Percentiles rank a stretch among this genome's conserved stretches.
phyloP scores from a whole-genome alignment of 2,797 vertebrate species.

The Bovichtus diacanthus region DNA sequence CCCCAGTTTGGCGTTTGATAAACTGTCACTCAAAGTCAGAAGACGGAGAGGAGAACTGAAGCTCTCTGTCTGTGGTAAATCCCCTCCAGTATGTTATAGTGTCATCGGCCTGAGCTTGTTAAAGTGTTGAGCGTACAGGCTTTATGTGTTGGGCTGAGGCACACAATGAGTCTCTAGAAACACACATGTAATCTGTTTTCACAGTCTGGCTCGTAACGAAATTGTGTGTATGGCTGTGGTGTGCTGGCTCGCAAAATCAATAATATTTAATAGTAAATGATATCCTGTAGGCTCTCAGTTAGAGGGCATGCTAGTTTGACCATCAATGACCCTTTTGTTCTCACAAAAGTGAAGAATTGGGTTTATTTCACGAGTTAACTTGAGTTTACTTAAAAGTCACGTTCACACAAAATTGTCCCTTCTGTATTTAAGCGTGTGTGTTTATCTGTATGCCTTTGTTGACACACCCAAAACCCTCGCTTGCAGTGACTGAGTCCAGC shows the following conservation, averaged over 20 bases:
- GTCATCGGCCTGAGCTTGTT: constrained; percentile 29
- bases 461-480: background rate
- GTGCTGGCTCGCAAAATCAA: constrained; percentile 54
- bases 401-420: background rate
- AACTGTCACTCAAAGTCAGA: background rate
- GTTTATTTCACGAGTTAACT: background rate
- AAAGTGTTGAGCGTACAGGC: constrained; percentile 32
- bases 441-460: constrained; percentile 15
- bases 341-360: background rate
- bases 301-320: background rate
- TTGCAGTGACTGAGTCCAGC: constrained; percentile 18
- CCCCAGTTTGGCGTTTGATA: background rate
- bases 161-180: constrained; percentile 35
- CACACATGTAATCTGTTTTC: constrained; percentile 43
- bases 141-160: constrained; percentile 24
- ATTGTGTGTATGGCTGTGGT: constrained; percentile 2
- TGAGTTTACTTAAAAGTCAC: background rate
- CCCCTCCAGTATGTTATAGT: background rate
- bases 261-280: constrained; percentile 28
- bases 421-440: background rate
- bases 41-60: constrained; percentile 19
- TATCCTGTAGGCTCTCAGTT: constrained; percentile 19
- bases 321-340: constrained; percentile 48
- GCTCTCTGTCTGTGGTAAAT: background rate
- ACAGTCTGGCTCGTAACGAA: constrained; percentile 45